These are phyloP conservation scores for Ornithorhynchus anatinus DNA, from an alignment of 2,113 vertebrate genomes.

Conservation along the genomic window DNA sequence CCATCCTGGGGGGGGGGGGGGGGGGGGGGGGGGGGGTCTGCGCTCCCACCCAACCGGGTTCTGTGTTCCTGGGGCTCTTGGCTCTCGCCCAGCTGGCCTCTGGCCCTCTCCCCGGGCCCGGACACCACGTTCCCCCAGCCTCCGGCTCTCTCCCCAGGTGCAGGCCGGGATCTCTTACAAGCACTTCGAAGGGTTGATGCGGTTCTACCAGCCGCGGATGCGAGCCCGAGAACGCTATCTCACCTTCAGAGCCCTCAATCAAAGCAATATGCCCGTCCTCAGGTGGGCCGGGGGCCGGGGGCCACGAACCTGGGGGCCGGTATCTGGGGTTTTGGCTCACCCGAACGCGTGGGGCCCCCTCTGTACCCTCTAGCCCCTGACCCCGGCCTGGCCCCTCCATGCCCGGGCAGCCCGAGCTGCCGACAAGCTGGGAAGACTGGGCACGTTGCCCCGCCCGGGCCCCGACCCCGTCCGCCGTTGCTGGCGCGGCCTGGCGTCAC, in stretches of 20 bases:
- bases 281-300: slow-evolving; percentile 70
- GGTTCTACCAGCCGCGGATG: slow-evolving; percentile 92
- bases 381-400: neutral
- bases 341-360: too few relatives aligned
- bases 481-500: too few relatives aligned
- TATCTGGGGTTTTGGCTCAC: neutral
- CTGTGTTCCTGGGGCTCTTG: neutral
- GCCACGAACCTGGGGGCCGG: neutral
- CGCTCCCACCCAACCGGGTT: too few relatives aligned
- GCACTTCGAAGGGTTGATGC: slow-evolving; percentile 95
- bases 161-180: slow-evolving; percentile 87
- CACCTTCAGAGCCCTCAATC: slow-evolving; percentile 92
- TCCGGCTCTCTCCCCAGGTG: slow-evolving; percentile 66
- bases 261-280: slow-evolving; percentile 80
- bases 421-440: too few relatives aligned
- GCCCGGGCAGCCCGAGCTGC: neutral
- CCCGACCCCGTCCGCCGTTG: too few relatives aligned
- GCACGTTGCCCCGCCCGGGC: too few relatives aligned
- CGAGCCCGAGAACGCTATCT: slow-evolving; percentile 88
- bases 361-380: neutral
- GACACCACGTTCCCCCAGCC: neutral
- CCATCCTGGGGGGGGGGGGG: too few relatives aligned
- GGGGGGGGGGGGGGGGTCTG: too few relatives aligned
- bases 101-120: neutral
- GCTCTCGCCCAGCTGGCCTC: neutral